phyloP scores from a whole-genome alignment of 2,113 vertebrate genomes.

The Phalacrocorax aristotelis region DNA sequence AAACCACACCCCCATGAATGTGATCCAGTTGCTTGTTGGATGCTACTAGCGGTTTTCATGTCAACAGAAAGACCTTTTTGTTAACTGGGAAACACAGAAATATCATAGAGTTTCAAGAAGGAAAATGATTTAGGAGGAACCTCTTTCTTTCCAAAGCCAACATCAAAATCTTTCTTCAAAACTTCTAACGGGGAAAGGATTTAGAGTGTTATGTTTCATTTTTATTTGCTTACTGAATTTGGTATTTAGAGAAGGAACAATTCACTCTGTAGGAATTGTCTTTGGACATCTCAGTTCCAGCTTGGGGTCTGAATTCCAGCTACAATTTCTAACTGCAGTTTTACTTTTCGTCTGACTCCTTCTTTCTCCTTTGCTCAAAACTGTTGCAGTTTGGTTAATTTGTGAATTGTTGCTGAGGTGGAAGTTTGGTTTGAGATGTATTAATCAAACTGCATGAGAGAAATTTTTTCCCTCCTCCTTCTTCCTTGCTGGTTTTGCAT shows the following conservation, averaged over 20 bases:
- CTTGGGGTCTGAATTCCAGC: background rate
- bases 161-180: background rate
- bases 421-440: background rate
- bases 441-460: background rate
- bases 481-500: background rate
- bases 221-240: background rate
- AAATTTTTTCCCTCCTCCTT: background rate
- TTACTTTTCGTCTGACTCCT: background rate
- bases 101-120: background rate
- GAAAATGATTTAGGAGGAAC: background rate
- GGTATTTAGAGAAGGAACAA: background rate
- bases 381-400: background rate
- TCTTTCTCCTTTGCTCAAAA: background rate
- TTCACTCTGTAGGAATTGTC: background rate
- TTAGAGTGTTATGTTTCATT: background rate
- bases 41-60: background rate
- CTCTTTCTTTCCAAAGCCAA: background rate
- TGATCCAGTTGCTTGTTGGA: background rate
- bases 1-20: background rate
- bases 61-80: background rate
- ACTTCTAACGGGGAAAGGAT: background rate
- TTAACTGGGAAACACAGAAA: background rate
- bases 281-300: background rate
- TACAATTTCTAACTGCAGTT: background rate
- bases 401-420: background rate